phyloP scores from a whole-genome alignment of 2,113 vertebrate genomes.

The Seriola dumerili region DNA sequence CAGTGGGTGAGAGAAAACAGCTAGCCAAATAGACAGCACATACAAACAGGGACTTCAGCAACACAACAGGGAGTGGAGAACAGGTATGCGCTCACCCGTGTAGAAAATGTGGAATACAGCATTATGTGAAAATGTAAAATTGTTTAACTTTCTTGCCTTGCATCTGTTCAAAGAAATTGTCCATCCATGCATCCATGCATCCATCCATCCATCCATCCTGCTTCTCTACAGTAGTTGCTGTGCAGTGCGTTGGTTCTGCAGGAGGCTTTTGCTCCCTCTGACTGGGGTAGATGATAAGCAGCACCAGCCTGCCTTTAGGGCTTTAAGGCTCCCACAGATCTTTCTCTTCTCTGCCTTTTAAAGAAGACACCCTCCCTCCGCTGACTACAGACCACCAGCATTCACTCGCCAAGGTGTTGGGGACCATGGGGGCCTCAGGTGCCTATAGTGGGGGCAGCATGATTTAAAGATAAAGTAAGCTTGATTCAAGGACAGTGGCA shows the following conservation, averaged over 20 bases:
- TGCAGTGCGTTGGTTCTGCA: background rate
- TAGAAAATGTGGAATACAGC: too few relatives aligned
- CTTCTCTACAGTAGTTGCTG: too few relatives aligned
- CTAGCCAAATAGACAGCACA: background rate
- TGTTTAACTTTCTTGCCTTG: too few relatives aligned
- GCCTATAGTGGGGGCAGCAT: background rate
- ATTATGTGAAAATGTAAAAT: too few relatives aligned
- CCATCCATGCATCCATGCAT: background rate
- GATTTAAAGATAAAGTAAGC: slow-evolving; percentile 48
- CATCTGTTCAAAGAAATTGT: too few relatives aligned
- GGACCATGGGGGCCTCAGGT: background rate
- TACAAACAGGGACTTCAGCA: background rate
- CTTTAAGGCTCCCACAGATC: slow-evolving; percentile 63
- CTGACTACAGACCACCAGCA: slow-evolving; percentile 49
- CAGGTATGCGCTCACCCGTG: background rate
- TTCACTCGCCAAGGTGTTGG: slow-evolving; percentile 34
- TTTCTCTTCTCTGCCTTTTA: slow-evolving; percentile 59
- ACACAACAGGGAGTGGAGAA: background rate
- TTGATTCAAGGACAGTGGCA: slow-evolving; percentile 8
- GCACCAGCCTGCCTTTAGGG: slow-evolving; percentile 63
- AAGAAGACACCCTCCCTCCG: slow-evolving; percentile 52
- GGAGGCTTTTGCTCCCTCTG: slow-evolving; percentile 49
- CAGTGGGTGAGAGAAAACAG: background rate
- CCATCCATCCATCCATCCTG: background rate
- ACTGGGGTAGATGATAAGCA: slow-evolving; percentile 55